phyloP scores from a whole-genome alignment of 2,888 invertebrate genomes.

The Belgica antarctica region DNA sequence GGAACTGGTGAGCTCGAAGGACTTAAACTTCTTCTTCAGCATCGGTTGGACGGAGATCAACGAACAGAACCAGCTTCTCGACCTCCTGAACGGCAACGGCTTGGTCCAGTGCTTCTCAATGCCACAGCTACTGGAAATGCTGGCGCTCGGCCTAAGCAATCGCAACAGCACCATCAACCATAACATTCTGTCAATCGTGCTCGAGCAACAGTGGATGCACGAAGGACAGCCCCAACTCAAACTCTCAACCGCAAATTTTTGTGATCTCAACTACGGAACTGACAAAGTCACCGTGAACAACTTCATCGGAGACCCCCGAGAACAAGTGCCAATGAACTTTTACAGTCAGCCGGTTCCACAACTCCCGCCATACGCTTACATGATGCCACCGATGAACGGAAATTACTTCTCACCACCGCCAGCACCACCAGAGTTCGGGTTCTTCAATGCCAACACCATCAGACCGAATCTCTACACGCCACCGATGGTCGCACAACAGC shows the following conservation, averaged over 20 bases:
- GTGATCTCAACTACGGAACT: constrained; percentile 62
- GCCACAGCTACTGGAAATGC: constrained; percentile 69
- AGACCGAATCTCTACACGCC: constrained; percentile 56
- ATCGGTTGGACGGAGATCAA: constrained; percentile 70
- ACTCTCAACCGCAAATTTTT: constrained; percentile 71
- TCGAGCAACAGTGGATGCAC: constrained; percentile 72
- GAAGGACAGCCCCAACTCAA: constrained; percentile 67
- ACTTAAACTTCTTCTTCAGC: constrained; percentile 61
- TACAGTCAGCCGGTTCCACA: constrained; percentile 48
- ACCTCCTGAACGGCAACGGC: constrained; percentile 58
- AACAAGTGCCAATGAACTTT: constrained; percentile 52
- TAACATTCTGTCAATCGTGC: constrained; percentile 68
- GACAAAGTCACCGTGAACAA: constrained; percentile 57
- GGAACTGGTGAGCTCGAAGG: constrained; percentile 63
- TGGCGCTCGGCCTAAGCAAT: constrained; percentile 65
- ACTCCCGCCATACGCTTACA: constrained; percentile 52
- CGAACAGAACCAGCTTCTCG: constrained; percentile 59
- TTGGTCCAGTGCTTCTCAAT: constrained; percentile 62
- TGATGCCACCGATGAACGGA: constrained; percentile 44
- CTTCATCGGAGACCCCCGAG: constrained; percentile 56
- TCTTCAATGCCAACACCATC: constrained; percentile 22
- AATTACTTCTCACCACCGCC: neutral
- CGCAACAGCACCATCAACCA: constrained; percentile 62
- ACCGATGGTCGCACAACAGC: constrained; percentile 70
- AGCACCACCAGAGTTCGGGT: neutral